Percentiles rank a stretch among this genome's conserved stretches.
Evolutionary conservation across 53 echinoderm and acorn worm genomes (phyloP).

Genomic region (Stichopus horrens): DNA sequence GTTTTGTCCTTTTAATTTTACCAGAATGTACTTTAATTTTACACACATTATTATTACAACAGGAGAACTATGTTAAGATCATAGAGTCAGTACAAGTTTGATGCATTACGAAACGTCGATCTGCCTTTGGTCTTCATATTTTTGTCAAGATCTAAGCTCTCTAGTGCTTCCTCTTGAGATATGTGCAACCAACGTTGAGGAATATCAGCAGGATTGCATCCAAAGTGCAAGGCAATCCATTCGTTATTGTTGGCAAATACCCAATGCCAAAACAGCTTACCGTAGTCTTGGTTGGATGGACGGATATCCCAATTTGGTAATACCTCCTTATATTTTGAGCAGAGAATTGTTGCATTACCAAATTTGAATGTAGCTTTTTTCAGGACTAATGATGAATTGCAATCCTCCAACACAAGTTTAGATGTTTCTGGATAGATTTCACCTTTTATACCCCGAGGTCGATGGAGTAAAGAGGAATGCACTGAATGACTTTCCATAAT

Average conservation of each 20-base stretch:
- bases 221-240: not conserved
- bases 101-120: not conserved
- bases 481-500: not conserved
- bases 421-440: not conserved
- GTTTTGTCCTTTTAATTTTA: too few species aligned
- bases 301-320: constrained; percentile 14
- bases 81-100: not conserved
- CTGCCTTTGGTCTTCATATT: not conserved
- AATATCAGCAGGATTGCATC: constrained; percentile 12
- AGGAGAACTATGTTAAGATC: too few species aligned
- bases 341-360: too few species aligned
- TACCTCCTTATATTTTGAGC: not conserved
- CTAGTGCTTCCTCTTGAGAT: constrained; percentile 7
- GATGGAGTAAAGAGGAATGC: constrained; percentile 18
- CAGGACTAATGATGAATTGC: not conserved
- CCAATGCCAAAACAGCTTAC: constrained; percentile 21
- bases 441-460: constrained; percentile 15
- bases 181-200: constrained; percentile 15
- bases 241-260: not conserved
- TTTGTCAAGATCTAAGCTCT: constrained; percentile 8
- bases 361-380: not conserved
- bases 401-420: constrained; percentile 21
- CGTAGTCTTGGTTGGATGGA: not conserved
- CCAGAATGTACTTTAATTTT: too few species aligned
- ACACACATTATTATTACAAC: too few species aligned